Base-by-base conservation (phyloP, 2,888 invertebrate genomes). In the Drosophila atripex region DNA sequence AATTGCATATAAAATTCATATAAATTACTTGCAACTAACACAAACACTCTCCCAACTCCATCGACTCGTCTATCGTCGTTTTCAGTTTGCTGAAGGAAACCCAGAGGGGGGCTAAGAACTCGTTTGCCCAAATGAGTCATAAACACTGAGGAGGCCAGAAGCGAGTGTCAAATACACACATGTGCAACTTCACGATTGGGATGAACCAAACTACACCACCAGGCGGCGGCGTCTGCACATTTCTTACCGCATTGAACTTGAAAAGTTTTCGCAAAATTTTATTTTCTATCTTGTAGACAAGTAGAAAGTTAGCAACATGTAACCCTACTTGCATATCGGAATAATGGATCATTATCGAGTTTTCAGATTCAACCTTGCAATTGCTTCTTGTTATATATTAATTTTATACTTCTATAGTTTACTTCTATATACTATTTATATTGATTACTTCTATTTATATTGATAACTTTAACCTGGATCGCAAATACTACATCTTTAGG, bases 1-100 rank as follows among this genome's bases (percentile, higher is more conserved):
- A 85, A 80, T 80, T 76, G 83, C 83, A 82, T 82, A 80, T 85
- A 76, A 82, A 78, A 82, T 85, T 70, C 65, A 78, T 78, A 82
- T 70, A 71, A 86, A 85, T 78, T 86, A 71, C 76, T 73, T 68
- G 70, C 54, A 71, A 66, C 80, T 72, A 59, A 59, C 38, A 32
- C 57, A 56, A 59, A 61, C 57, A 64, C 51, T 54, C 53, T 23
- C 41, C 32, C 38, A 18, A 50, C 45, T 52, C 64, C 32, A 52
- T 38, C 41, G 61, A 18, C 46, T 45, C 45, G 64, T 79, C 51
- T 49, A 38, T 53, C 23, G 21, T 23, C 21, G 21, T 23, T 23
- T 23, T 23, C 21, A 23, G 21, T 23, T 23, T 23, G 21, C 21
- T 23, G 28, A 64, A 54, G 77, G 68, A 71, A 57, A 47, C 18